phyloP scores from a whole-genome alignment of 2,113 vertebrate species.

The Bolborhynchus lineola region DNA sequence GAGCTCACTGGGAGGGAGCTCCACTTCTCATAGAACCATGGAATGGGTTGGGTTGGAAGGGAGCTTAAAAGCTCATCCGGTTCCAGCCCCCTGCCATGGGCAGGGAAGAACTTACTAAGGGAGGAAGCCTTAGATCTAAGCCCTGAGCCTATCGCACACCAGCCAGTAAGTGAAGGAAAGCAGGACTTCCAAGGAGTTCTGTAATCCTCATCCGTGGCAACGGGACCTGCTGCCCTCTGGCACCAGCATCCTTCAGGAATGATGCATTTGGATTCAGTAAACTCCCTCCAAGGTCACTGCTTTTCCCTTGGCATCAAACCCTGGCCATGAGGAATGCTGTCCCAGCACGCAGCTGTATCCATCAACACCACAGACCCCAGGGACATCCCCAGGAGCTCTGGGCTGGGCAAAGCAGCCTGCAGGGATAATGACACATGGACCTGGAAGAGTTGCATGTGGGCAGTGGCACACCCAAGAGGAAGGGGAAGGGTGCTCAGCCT shows the following conservation, averaged over 20 bases:
- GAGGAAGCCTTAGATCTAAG: background rate
- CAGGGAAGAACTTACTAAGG: background rate
- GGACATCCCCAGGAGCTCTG: background rate
- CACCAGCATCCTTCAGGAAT: background rate
- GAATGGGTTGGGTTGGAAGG: background rate
- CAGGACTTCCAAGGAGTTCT: background rate
- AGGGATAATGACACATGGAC: background rate
- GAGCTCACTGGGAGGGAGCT: background rate
- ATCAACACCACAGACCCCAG: background rate
- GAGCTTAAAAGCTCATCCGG: background rate
- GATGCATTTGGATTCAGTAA: background rate
- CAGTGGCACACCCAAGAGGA: background rate
- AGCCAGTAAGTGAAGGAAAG: background rate
- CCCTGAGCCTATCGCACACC: background rate
- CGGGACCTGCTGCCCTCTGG: background rate
- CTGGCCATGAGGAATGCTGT: background rate
- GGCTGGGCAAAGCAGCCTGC: background rate
- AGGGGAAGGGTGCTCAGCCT: background rate
- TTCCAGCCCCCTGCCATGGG: background rate
- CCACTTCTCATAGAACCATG: background rate
- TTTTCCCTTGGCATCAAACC: background rate
- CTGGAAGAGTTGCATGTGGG: background rate
- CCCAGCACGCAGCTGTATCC: background rate
- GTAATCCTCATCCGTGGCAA: background rate
- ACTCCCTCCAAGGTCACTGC: background rate